Base-by-base conservation (phyloP, 2,888 invertebrate species). In the Liodrosophila aerea region DNA sequence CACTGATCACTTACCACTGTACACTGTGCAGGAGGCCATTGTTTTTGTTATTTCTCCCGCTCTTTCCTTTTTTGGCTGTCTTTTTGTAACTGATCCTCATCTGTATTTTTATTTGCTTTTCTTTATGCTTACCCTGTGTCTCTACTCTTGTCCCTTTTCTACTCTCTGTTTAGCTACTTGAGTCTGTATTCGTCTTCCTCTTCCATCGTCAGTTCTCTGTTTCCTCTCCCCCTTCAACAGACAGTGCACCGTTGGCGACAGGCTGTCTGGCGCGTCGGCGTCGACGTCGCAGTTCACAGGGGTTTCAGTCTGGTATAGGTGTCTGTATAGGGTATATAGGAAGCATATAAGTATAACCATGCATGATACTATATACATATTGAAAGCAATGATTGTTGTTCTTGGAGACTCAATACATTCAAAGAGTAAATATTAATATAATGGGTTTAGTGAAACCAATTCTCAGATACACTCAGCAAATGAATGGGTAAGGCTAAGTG, bases 221-320 rank as follows among this genome's bases (percentile, higher is more conserved):
- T 27, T n/a, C 33, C 13, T 8, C 2, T 8, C 37, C 0, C 41
- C 44, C 33, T 51, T 59, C 39, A 47, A 27, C 41, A 13, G 16
- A n/a, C 16, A 8, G 37, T 9, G n/a, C 16, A 40, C 33, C 34
- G 41, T 36, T 60, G 87, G 87, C 87, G 87, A 87, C 87, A 87
- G 72, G 67, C 85, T 85, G 87, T 87, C 88, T 87, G 76, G 80
- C 62, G 58, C 46, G 71, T 62, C 74, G 75, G 75, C 64, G 64
- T 76, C 72, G 22, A 56, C 9, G 13, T 36, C 36, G 16, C 63
- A 43, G 58, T 58, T 61, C 57, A 61, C 8, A 54, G 53, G 56
- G 37, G 45, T 43, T 43, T n/a, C n/a, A n/a, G n/a, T n/a, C n/a
- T n/a, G n/a, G 54, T 29, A 40, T 33, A 30, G 7, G 47, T 58